phyloP scores from a whole-genome alignment of 1,140 invertebrate species.

The Triops longicaudatus region DNA sequence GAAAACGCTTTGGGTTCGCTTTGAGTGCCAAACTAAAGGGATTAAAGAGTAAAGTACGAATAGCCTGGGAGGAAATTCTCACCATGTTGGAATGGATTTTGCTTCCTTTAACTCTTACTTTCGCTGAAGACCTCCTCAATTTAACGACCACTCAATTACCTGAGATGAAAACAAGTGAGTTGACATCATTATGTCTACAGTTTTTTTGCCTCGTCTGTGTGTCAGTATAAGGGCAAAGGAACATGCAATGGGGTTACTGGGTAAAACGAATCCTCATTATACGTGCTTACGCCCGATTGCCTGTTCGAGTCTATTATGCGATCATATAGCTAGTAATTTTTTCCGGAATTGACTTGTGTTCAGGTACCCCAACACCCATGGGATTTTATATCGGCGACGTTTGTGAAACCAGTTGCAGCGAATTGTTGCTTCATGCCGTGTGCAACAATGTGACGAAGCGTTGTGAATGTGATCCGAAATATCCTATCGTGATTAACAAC shows the following conservation, averaged over 20 bases:
- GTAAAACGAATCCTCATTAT: not conserved
- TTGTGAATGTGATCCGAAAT: constrained; percentile 23
- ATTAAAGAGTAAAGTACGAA: not conserved
- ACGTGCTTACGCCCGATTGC: not conserved
- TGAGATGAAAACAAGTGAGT: constrained; percentile 15
- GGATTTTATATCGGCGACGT: constrained; percentile 23
- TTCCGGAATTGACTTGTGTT: not conserved
- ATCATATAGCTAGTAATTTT: not conserved
- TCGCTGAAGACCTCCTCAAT: not conserved
- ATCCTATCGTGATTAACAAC: constrained; percentile 26
- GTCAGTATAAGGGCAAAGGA: not conserved
- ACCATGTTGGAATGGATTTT: constrained; percentile 12
- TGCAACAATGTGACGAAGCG: constrained; percentile 22
- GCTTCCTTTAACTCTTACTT: not conserved
- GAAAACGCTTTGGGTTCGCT: not conserved
- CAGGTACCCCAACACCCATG: not conserved
- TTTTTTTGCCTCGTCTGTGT: not conserved
- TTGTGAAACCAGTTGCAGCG: constrained; percentile 23
- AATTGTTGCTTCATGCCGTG: constrained; percentile 21
- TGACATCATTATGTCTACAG: not conserved
- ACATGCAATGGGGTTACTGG: not conserved
- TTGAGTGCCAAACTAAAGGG: not conserved
- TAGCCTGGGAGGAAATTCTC: not conserved
- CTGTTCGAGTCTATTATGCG: not conserved
- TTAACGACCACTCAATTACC: not conserved